Conservation (phyloP, 2,888 invertebrate species). For the Eudemis profundana region DNA sequence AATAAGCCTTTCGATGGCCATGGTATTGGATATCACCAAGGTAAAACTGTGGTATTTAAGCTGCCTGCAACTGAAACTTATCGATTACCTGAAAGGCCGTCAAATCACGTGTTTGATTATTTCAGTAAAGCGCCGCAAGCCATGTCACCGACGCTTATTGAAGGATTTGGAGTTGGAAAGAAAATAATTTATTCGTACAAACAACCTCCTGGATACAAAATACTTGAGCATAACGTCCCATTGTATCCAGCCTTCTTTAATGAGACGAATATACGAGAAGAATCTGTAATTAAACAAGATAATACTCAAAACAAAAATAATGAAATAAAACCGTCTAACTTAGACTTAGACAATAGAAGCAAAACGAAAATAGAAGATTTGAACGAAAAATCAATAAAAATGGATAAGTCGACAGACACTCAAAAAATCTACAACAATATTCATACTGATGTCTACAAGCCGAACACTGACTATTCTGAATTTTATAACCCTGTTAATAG, state of each 20-base stretch:
- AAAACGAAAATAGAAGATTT: conserved; percentile 23
- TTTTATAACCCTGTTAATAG: conserved; percentile 49
- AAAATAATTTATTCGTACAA: conserved; percentile 58
- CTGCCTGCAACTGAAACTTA: conserved; percentile 69
- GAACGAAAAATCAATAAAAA: conserved; percentile 1
- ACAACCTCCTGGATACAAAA: conserved; percentile 46
- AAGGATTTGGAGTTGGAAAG: conserved; percentile 65
- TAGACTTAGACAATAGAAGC: conserved; percentile 15
- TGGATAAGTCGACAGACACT: neutral
- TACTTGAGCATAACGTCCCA: conserved; percentile 46
- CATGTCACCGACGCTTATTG: conserved; percentile 65
- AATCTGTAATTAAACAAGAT: conserved; percentile 28
- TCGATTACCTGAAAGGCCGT: conserved; percentile 65
- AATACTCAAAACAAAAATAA: conserved; percentile 12
- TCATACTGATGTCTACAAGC: conserved; percentile 53
- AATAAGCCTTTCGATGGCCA: conserved; percentile 78
- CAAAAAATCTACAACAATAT: conserved; percentile 55
- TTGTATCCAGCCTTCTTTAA: neutral
- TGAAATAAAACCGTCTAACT: conserved; percentile 11
- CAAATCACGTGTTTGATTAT: conserved; percentile 74
- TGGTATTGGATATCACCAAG: conserved; percentile 81
- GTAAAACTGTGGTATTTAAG: conserved; percentile 80
- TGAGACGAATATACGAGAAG: conserved; percentile 14
- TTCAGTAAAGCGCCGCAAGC: conserved; percentile 77
- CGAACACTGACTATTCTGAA: conserved; percentile 54